A percentile compares a stretch with the other conserved stretches of the same genome.
phyloP scores from a whole-genome alignment of 2,888 invertebrate species.

The Noctua fimbriata region DNA sequence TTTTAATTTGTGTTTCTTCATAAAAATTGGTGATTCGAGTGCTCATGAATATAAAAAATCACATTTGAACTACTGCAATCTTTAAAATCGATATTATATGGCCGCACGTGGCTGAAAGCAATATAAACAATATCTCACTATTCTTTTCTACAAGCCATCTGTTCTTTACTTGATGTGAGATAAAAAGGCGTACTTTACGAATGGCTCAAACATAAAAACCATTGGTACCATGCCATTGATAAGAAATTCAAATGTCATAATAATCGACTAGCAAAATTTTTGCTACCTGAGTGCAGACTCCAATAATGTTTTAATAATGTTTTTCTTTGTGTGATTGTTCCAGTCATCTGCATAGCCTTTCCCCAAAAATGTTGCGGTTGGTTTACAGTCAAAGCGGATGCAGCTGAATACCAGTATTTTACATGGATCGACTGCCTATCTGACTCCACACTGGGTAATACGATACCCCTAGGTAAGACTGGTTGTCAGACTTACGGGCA shows the following conservation, averaged over 20 bases:
- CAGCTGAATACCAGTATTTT: background rate
- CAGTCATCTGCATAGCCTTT: background rate
- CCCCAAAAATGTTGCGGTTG: background rate
- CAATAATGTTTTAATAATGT: slow-evolving; percentile 8
- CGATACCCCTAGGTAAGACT: background rate
- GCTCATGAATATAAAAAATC: background rate
- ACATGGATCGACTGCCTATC: background rate
- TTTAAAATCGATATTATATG: slow-evolving; percentile 36
- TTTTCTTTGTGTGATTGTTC: slow-evolving; percentile 14
- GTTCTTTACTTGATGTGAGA: background rate
- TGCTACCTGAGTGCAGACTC: background rate
- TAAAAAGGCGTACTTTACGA: slow-evolving; percentile 17
- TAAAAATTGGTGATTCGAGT: background rate
- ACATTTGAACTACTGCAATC: slow-evolving; percentile 31
- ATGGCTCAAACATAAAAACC: slow-evolving; percentile 3
- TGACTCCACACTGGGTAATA: background rate
- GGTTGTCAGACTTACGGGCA: background rate
- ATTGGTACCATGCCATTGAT: background rate
- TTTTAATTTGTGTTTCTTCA: background rate
- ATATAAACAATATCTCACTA: slow-evolving; percentile 13
- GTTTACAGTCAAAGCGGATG: background rate
- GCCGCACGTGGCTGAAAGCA: slow-evolving; percentile 22
- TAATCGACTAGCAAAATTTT: slow-evolving; percentile 19
- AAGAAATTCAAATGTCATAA: slow-evolving; percentile 30
- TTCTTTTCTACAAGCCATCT: slow-evolving; percentile 9